These are phyloP conservation scores for Microtus pennsylvanicus DNA, from an alignment of 2,113 vertebrate species.

Conservation along the genomic window DNA sequence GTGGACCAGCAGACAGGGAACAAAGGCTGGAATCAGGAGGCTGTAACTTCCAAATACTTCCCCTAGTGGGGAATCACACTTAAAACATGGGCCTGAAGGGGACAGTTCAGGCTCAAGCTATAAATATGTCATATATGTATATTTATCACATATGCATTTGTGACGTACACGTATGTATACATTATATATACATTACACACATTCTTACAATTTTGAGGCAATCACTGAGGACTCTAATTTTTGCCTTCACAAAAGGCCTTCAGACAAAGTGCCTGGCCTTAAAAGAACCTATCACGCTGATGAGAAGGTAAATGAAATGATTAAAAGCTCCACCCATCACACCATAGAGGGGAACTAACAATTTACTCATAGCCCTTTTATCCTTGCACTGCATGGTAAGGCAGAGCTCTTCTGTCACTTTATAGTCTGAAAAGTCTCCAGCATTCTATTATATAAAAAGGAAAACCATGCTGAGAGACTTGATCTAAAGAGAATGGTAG, in stretches of 20 bases:
- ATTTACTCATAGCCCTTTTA: background rate
- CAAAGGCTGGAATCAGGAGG: background rate
- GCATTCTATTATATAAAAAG: background rate
- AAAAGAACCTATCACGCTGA: background rate
- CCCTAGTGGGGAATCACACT: background rate
- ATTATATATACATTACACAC: background rate
- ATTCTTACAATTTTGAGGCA: background rate
- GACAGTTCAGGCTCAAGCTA: background rate
- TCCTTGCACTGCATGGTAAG: background rate
- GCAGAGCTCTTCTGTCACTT: background rate
- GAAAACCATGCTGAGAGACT: background rate
- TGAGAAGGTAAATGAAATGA: background rate
- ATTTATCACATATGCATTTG: background rate
- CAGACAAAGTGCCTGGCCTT: background rate
- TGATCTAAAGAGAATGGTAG: background rate
- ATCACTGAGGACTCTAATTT: background rate
- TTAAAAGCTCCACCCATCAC: background rate
- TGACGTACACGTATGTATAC: background rate
- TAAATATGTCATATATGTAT: background rate
- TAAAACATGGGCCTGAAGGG: background rate
- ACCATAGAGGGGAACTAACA: background rate
- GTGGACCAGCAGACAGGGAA: background rate
- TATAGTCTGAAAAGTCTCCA: slow-evolving; percentile 7
- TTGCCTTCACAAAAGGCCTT: background rate
- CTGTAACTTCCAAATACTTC: background rate